A percentile compares a stretch with the other conserved stretches of the same genome.
phyloP scores from a whole-genome alignment of 2,797 vertebrate species.

The Xiphophorus birchmanni region DNA sequence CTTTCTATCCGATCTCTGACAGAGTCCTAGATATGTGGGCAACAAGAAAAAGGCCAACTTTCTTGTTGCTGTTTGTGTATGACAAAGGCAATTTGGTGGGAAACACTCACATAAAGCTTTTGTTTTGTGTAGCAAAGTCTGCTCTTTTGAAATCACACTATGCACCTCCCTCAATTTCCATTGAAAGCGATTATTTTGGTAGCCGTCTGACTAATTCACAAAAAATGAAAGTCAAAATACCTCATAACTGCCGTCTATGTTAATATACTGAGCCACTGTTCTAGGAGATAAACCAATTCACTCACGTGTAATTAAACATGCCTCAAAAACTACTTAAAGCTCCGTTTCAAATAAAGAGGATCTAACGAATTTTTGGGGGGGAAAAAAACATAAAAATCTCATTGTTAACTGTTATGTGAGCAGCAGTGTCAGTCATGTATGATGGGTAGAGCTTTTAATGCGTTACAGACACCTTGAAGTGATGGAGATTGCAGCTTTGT shows the following conservation, averaged over 20 bases:
- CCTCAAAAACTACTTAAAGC: slow-evolving; percentile 28
- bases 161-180: background rate
- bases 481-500: slow-evolving; percentile 64
- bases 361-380: slow-evolving; percentile 13
- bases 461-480: slow-evolving; percentile 63
- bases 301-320: slow-evolving; percentile 19
- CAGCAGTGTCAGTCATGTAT: slow-evolving; percentile 40
- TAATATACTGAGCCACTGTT: slow-evolving; percentile 8
- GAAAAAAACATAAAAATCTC: slow-evolving; percentile 33
- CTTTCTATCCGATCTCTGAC: slow-evolving; percentile 16
- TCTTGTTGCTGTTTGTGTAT: background rate
- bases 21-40: slow-evolving; percentile 8
- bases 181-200: background rate
- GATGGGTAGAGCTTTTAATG: slow-evolving; percentile 63
- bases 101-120: background rate
- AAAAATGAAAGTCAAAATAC: background rate
- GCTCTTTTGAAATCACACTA: background rate
- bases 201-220: background rate
- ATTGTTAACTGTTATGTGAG: slow-evolving; percentile 53
- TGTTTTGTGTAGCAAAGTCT: background rate
- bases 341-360: slow-evolving; percentile 41
- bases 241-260: slow-evolving; percentile 2
- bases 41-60: background rate
- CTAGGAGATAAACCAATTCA: slow-evolving; percentile 22
- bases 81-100: background rate